Conservation (phyloP, 30 jellyfish, hydroid and myxozoan species). For the Hydractinia symbiolongicarpus region DNA sequence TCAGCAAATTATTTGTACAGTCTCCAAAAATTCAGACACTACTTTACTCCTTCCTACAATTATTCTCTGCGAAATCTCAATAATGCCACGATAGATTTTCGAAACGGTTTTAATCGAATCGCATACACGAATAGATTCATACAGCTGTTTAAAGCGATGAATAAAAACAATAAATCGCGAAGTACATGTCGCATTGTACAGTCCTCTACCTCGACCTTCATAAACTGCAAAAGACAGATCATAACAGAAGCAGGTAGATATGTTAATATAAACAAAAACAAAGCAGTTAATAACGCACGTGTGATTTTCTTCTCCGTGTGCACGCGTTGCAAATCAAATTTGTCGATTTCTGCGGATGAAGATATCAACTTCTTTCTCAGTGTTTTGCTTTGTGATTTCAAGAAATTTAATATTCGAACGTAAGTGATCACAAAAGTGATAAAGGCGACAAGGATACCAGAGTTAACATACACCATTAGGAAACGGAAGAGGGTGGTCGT, state of each 20-base stretch:
- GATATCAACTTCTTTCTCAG: not conserved
- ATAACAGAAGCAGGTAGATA: slow-evolving; percentile 67
- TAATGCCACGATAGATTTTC: not conserved
- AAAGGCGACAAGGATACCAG: not conserved
- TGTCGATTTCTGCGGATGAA: not conserved
- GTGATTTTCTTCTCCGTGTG: slow-evolving; percentile 66
- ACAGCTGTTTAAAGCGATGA: slow-evolving; percentile 62
- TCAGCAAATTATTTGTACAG: too few species aligned
- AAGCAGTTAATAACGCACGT: slow-evolving; percentile 53
- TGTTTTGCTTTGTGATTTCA: not conserved
- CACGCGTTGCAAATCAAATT: slow-evolving; percentile 31
- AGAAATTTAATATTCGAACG: not conserved
- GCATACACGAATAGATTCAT: slow-evolving; percentile 76
- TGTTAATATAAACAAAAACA: slow-evolving; percentile 51
- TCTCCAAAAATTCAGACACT: too few species aligned
- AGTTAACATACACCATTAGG: not conserved
- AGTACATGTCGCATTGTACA: slow-evolving; percentile 59
- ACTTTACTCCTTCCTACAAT: too few species aligned
- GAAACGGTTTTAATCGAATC: slow-evolving; percentile 48
- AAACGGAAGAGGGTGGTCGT: slow-evolving; percentile 5
- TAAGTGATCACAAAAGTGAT: not conserved
- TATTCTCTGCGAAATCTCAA: too few species aligned
- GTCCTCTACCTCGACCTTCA: slow-evolving; percentile 38
- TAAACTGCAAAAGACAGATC: slow-evolving; percentile 60
- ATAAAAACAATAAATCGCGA: slow-evolving; percentile 67